phyloP scores from a whole-genome alignment of 1,140 invertebrate species.

The Eulimnadia texana region DNA sequence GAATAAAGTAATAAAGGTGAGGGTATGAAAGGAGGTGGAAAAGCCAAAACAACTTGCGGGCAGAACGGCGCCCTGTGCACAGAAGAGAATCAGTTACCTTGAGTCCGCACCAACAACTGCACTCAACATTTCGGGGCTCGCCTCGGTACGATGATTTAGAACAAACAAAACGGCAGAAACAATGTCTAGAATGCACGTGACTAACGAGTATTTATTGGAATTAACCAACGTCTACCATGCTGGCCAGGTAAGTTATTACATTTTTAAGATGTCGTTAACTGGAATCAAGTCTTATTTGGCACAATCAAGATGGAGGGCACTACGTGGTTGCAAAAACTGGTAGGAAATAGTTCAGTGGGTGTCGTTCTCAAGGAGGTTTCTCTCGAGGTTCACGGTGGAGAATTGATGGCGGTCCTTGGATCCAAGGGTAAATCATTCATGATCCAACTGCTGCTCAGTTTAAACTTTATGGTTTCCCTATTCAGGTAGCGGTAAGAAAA shows the following conservation, averaged over 20 bases:
- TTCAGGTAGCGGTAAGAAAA: constrained; percentile 71
- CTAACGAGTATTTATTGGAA: constrained; percentile 69
- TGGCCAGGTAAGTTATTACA: constrained; percentile 47
- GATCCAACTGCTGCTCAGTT: background rate
- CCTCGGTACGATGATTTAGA: background rate
- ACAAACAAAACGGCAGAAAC: background rate
- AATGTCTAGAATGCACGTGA: constrained; percentile 22
- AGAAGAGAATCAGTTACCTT: background rate
- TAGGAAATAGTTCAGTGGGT: constrained; percentile 60
- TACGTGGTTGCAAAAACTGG: constrained; percentile 56
- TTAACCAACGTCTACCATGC: constrained; percentile 77
- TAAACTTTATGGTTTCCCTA: background rate
- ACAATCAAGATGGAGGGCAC: constrained; percentile 50
- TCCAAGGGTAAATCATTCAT: constrained; percentile 55
- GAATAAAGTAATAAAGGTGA: background rate
- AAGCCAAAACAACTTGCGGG: background rate
- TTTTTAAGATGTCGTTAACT: background rate
- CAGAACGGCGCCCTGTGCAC: background rate
- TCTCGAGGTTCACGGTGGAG: constrained; percentile 71
- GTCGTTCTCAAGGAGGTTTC: constrained; percentile 82
- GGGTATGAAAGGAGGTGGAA: background rate
- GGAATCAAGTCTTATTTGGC: background rate
- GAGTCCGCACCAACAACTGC: background rate
- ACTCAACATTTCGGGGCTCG: background rate
- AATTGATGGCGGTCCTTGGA: constrained; percentile 78